Evolutionary conservation across 2,888 invertebrate species (phyloP).

Genomic region (Nineta flava): DNA sequence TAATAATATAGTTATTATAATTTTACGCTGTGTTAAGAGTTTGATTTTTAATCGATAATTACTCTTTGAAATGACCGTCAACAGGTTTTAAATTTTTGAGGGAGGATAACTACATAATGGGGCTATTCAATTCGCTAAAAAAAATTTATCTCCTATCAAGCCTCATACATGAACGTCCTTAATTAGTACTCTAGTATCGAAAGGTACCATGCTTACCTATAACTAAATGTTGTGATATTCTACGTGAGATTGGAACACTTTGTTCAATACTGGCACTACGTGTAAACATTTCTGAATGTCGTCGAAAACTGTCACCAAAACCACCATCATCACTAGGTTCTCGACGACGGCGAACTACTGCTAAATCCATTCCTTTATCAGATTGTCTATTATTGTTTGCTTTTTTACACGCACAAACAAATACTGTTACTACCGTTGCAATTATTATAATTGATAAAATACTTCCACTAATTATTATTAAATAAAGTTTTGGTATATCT

Average conservation of each 20-base stretch:
- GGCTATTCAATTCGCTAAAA: too few relatives aligned
- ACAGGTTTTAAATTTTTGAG: too few relatives aligned
- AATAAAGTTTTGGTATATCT: background rate
- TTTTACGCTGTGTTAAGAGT: too few relatives aligned
- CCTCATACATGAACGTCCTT: too few relatives aligned
- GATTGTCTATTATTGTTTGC: background rate
- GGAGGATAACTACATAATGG: too few relatives aligned
- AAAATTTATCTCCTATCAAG: too few relatives aligned
- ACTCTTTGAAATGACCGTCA: too few relatives aligned
- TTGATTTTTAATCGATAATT: too few relatives aligned
- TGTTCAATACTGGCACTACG: slow-evolving; percentile 21
- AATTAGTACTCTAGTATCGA: too few relatives aligned
- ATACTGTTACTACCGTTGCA: background rate
- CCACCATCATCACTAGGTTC: slow-evolving; percentile 27
- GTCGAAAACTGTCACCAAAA: slow-evolving; percentile 27
- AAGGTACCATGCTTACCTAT: slow-evolving; percentile 8
- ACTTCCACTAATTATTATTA: background rate
- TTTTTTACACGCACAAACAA: background rate
- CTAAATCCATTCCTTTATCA: slow-evolving; percentile 1
- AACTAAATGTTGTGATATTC: slow-evolving; percentile 17
- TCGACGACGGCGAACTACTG: slow-evolving; percentile 21
- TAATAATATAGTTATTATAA: too few relatives aligned
- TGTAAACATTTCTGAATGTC: slow-evolving; percentile 23
- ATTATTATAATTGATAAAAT: background rate
- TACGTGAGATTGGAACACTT: slow-evolving; percentile 12